These are phyloP conservation scores for Microtus oregoni DNA, from an alignment of 2,113 vertebrate genomes.

Conservation along the genomic window DNA sequence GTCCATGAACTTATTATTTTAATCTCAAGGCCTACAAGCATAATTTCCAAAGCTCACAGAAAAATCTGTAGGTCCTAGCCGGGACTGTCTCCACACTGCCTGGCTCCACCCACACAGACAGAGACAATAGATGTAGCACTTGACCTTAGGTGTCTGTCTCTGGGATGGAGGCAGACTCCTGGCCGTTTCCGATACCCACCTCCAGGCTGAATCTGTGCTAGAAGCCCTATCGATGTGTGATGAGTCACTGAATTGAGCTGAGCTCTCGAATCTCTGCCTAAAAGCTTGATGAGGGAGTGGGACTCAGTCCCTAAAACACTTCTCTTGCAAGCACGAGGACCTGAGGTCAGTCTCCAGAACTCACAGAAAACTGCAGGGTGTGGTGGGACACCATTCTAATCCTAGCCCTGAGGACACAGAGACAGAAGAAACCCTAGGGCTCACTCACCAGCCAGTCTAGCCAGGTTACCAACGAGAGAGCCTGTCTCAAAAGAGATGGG, in stretches of 20 bases:
- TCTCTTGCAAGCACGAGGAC: background rate
- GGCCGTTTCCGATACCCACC: background rate
- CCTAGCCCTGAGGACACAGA: background rate
- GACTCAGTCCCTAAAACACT: background rate
- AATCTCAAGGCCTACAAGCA: background rate
- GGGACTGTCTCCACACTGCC: background rate
- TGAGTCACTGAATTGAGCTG: background rate
- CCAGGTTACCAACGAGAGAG: background rate
- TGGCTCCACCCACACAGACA: fast-evolving
- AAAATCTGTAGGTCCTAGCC: background rate
- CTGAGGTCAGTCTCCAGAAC: background rate
- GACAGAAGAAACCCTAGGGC: background rate
- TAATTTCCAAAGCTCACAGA: background rate
- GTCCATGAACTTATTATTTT: background rate
- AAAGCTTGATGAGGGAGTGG: background rate
- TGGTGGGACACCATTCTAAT: background rate
- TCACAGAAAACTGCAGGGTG: background rate
- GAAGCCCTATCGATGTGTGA: background rate
- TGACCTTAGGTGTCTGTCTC: background rate
- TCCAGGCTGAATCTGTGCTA: background rate
- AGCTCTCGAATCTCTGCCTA: background rate
- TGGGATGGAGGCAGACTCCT: background rate
- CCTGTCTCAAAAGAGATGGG: background rate
- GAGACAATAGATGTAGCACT: background rate
- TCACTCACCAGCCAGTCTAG: background rate